phyloP scores from a whole-genome alignment of 1,140 invertebrate species.

The Drosophila miranda region DNA sequence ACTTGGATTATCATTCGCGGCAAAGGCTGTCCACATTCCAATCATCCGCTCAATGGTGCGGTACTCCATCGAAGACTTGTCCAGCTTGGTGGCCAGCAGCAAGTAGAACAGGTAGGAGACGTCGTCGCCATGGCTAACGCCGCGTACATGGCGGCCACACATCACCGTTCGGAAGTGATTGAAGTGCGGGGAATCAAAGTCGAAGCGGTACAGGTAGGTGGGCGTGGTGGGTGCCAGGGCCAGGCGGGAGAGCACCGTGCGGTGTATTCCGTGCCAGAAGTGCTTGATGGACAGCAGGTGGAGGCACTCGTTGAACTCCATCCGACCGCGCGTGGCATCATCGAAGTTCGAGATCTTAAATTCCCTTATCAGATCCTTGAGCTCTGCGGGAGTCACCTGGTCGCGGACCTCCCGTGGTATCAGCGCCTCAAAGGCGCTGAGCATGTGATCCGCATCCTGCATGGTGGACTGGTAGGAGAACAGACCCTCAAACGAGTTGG shows the following conservation, averaged over 20 bases:
- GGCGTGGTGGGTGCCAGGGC: slow-evolving; percentile 70
- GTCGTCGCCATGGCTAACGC: slow-evolving; percentile 86
- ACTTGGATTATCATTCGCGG: slow-evolving; percentile 70
- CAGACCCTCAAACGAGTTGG: slow-evolving; percentile 79
- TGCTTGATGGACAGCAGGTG: slow-evolving; percentile 65
- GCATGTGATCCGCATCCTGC: slow-evolving; percentile 39
- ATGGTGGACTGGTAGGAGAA: slow-evolving; percentile 57
- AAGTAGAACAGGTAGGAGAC: slow-evolving; percentile 85
- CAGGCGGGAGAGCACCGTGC: slow-evolving; percentile 53
- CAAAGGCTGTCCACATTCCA: slow-evolving; percentile 82
- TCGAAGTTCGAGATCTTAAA: slow-evolving; percentile 56
- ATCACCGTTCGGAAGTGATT: slow-evolving; percentile 66
- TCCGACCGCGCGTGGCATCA: slow-evolving; percentile 44
- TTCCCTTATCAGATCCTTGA: slow-evolving; percentile 43
- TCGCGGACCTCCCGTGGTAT: slow-evolving; percentile 48
- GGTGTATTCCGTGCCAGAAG: slow-evolving; percentile 80
- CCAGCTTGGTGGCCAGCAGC: slow-evolving; percentile 75
- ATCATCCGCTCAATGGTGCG: slow-evolving; percentile 71
- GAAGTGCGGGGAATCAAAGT: slow-evolving; percentile 71
- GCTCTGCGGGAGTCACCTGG: slow-evolving; percentile 17
- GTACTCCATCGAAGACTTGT: slow-evolving; percentile 68
- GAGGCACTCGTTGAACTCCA: slow-evolving; percentile 56
- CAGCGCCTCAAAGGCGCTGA: slow-evolving; percentile 53
- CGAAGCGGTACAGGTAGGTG: slow-evolving; percentile 83
- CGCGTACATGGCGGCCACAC: slow-evolving; percentile 72